Evolutionary conservation across 2,113 vertebrate species (phyloP).

Genomic region (Cranoglanis bouderius): DNA sequence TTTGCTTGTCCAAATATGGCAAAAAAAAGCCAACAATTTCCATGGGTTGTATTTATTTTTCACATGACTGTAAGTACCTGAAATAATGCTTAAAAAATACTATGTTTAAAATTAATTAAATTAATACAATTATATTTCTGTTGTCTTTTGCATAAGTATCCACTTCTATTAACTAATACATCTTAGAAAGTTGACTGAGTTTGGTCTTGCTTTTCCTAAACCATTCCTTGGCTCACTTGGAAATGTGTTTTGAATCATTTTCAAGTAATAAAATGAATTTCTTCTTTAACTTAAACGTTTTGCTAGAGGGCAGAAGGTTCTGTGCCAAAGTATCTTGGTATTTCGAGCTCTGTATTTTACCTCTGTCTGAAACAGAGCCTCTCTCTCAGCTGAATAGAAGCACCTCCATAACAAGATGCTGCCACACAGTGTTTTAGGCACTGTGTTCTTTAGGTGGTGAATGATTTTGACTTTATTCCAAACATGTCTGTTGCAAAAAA

Average conservation of each 20-base stretch:
- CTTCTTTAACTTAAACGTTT: not conserved
- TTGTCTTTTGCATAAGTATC: not conserved
- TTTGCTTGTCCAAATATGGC: no score
- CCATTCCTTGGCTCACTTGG: no score
- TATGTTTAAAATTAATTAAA: not conserved
- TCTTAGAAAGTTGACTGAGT: not conserved
- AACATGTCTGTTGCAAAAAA: not conserved
- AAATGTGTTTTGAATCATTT: not conserved
- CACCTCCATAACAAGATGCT: not conserved
- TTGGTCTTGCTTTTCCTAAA: not conserved
- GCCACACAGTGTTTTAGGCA: not conserved
- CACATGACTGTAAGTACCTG: not conserved
- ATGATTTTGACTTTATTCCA: not conserved
- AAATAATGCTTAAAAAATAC: not conserved
- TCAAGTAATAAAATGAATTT: not conserved
- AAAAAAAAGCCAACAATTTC: no score
- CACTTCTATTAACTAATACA: not conserved
- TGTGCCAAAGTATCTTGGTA: not conserved
- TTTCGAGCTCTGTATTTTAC: not conserved
- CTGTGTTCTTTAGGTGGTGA: no score
- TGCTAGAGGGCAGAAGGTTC: not conserved
- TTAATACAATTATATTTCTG: no score
- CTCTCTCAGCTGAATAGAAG: not conserved
- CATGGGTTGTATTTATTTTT: no score
- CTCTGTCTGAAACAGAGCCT: no score